These are phyloP conservation scores for Antigone vipio DNA, from an alignment of 2,113 vertebrate species.

Conservation along the genomic window DNA sequence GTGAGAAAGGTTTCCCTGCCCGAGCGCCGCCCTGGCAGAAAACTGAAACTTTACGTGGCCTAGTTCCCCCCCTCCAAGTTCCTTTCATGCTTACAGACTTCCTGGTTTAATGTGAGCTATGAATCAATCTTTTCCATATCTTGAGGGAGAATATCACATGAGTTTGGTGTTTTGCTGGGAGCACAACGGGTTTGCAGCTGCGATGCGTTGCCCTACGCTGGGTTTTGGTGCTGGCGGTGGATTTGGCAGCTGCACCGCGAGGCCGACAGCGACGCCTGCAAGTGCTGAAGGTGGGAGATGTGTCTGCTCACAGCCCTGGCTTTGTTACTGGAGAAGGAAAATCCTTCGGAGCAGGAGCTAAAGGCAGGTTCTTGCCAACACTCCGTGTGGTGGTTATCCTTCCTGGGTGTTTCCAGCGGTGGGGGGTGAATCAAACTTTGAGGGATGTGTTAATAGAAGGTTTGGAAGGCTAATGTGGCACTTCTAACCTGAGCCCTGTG, in stretches of 20 bases:
- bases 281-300: background rate
- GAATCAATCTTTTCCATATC: background rate
- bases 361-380: background rate
- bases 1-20: background rate
- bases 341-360: background rate
- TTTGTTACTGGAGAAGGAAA: background rate
- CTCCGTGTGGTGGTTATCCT: background rate
- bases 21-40: background rate
- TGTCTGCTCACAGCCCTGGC: background rate
- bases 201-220: accelerated
- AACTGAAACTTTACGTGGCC: background rate
- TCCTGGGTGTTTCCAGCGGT: background rate
- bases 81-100: background rate
- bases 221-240: background rate
- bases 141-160: background rate
- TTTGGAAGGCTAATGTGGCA: background rate
- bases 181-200: background rate
- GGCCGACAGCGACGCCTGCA: background rate
- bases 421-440: background rate
- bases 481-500: accelerated
- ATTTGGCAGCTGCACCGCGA: background rate
- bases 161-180: background rate
- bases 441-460: background rate
- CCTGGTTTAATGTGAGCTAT: background rate
- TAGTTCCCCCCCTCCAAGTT: background rate